These are phyloP conservation scores for Hyles vespertilio DNA, from an alignment of 1,140 invertebrate species.

Conservation along the genomic window DNA sequence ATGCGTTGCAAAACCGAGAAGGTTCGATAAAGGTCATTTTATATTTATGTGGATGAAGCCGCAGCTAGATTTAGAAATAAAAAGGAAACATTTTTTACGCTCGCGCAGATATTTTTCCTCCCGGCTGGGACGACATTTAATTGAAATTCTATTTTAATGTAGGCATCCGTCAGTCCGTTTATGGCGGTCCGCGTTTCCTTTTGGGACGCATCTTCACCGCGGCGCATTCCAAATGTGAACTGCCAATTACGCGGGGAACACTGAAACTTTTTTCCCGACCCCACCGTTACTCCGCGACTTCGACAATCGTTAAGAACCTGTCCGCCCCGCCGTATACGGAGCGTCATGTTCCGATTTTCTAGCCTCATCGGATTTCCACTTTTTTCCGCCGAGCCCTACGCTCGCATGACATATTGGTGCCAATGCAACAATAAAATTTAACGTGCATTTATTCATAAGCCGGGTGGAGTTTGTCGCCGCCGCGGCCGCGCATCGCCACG, in stretches of 20 bases:
- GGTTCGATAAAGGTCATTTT: too few species aligned
- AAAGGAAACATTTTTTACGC: too few species aligned
- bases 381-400: slow-evolving; percentile 40
- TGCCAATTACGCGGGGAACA: slow-evolving; percentile 57
- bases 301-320: slow-evolving; percentile 56
- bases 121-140: slow-evolving; percentile 21
- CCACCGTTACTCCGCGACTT: slow-evolving; percentile 59
- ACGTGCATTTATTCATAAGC: slow-evolving; percentile 53
- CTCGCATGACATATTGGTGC: slow-evolving; percentile 52
- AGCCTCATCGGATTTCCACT: slow-evolving; percentile 51
- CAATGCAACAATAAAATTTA: slow-evolving; percentile 62
- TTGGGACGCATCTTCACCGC: slow-evolving; percentile 54
- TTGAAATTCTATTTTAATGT: slow-evolving; percentile 64
- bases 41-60: too few species aligned
- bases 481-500: slow-evolving; percentile 28
- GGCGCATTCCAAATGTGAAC: slow-evolving; percentile 54
- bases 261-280: slow-evolving; percentile 43
- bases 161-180: slow-evolving; percentile 44
- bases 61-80: too few species aligned
- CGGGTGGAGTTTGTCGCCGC: slow-evolving; percentile 27
- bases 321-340: slow-evolving; percentile 43
- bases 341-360: slow-evolving; percentile 61
- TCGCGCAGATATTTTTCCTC: slow-evolving; percentile 20
- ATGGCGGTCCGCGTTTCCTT: slow-evolving; percentile 48
- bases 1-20: too few species aligned